Base-by-base conservation (phyloP, 2,888 invertebrate species). In the Ryuthela nishihirai region DNA sequence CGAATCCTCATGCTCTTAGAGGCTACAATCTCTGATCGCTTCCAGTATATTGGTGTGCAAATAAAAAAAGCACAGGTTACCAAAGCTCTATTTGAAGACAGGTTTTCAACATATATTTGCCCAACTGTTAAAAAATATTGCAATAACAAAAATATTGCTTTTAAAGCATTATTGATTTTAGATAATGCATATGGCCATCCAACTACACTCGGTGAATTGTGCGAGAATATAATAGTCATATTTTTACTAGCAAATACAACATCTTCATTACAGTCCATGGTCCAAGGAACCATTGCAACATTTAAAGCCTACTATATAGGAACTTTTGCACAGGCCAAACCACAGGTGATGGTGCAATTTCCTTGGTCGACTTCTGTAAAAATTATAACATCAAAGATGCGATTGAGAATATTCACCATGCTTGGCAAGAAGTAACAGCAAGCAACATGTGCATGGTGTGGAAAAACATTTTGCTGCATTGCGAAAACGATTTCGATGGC, bases 11-110 rank as follows among this genome's bases (percentile, higher is more conserved):
- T 54, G 67, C 68, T 46, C 53, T 72, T 43, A 68, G 54, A 38
- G 60, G 66, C 41, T 60, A 64, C 10, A 59, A 62, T 25, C 69
- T 69, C 26, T 39, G 67, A 9, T 62, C 68, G 49, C 64, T 72
- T 25, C 72, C 70, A 23, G 71, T 71, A 54, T 70, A n/a, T 26
- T 73, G 70, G 70, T 64, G 63, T 43, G 67, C 69, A 3, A 71
- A 72, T 62, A n/a, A 54, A 55, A 41, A 72, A 69, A 49, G 70
- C 71, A 18, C 68, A 68, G 64, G 64, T 72, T 60, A 70, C 69
- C 24, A 38, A 44, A 53, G 34, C 42, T 26, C 46, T 70, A 44
- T 69, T 69, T 58, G 21, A 54, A 43, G 62, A 68, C 17, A 70
- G 68, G 69, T 63, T 62, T 17, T 32, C 18, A 2, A 21, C 25